Evolutionary conservation across 2,797 vertebrate species (phyloP).

Genomic region (Tamandua tetradactyla): DNA sequence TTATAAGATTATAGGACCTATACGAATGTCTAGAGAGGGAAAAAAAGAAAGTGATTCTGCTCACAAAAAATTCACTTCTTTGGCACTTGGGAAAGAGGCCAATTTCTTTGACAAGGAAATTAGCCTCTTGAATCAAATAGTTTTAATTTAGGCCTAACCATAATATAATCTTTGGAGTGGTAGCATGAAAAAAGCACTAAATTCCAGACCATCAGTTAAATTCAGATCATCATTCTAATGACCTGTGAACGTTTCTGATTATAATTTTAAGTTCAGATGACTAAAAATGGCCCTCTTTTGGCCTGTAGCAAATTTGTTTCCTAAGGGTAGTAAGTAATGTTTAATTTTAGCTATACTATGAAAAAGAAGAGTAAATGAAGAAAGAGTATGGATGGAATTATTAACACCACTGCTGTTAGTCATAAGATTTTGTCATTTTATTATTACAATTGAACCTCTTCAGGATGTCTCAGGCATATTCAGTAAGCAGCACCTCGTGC

Average conservation of each 20-base stretch:
- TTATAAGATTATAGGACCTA: background rate
- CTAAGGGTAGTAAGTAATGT: background rate
- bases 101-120: slow-evolving; percentile 11
- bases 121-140: background rate
- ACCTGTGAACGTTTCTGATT: background rate
- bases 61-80: background rate
- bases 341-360: background rate
- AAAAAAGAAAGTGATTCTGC: background rate
- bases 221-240: background rate
- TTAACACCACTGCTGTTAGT: background rate
- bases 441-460: background rate
- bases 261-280: background rate
- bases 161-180: background rate
- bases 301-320: background rate
- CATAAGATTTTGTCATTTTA: background rate
- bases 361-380: slow-evolving; percentile 2
- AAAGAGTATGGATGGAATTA: background rate
- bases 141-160: background rate
- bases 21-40: background rate
- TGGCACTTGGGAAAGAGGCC: background rate
- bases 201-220: background rate
- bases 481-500: background rate
- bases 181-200: background rate
- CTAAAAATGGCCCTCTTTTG: background rate
- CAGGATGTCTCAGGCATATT: background rate